Conservation (phyloP, 2,797 vertebrate genomes). For the Rhabdophis nuchalis region DNA sequence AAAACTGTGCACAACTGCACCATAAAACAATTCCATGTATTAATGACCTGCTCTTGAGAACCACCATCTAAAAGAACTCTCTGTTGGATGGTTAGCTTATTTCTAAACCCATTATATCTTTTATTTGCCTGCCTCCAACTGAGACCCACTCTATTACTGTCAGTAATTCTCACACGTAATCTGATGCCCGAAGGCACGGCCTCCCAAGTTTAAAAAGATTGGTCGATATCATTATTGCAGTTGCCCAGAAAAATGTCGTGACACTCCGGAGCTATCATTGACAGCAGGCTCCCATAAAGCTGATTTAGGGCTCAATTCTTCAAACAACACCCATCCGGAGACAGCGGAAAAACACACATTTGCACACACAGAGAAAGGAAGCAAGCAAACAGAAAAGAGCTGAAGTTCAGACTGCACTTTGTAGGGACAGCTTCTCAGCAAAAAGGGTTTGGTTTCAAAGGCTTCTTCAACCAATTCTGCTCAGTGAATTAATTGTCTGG, state of each 20-base stretch:
- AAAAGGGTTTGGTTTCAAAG: background rate
- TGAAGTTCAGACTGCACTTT: background rate
- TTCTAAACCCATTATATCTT: conserved; percentile 1
- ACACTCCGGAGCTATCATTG: conserved; percentile 16
- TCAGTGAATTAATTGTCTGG: background rate
- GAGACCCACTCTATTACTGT: conserved; percentile 12
- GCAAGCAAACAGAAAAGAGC: background rate
- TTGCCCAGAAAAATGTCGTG: conserved; percentile 25
- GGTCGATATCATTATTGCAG: conserved; percentile 29
- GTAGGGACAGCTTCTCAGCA: background rate
- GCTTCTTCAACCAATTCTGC: background rate
- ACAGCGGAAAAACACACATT: background rate
- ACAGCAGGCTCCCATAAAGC: conserved; percentile 20
- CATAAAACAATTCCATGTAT: background rate
- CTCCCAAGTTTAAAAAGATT: conserved; percentile 23
- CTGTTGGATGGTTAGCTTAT: background rate
- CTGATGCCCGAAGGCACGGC: conserved; percentile 10
- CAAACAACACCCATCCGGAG: background rate
- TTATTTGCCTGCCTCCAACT: conserved; percentile 15
- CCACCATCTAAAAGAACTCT: background rate
- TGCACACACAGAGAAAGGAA: background rate
- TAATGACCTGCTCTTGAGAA: background rate
- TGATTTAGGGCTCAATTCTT: conserved; percentile 21
- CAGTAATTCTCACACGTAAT: conserved; percentile 13
- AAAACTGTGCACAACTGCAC: background rate